Conservation (phyloP, 2,888 invertebrate species). For the Drosophila leonis region DNA sequence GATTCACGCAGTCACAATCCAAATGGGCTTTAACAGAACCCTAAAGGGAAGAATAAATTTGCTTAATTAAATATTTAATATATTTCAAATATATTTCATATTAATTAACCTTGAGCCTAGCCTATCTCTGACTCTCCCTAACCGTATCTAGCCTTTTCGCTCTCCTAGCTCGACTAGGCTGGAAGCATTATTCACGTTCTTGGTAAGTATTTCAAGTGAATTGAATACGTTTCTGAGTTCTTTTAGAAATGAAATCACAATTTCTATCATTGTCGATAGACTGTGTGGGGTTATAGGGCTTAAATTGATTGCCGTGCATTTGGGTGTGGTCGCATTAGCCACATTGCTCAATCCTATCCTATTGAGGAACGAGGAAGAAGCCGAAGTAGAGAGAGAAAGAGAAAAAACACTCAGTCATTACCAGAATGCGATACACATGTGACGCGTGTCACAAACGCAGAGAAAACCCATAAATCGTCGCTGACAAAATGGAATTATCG, state of each 20-base stretch:
- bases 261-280: slow-evolving; percentile 38
- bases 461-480: slow-evolving; percentile 56
- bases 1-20: slow-evolving; percentile 32
- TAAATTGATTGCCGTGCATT: slow-evolving; percentile 41
- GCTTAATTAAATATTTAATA: slow-evolving; percentile 9
- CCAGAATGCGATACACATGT: slow-evolving; percentile 39
- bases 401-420: slow-evolving; percentile 48
- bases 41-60: slow-evolving; percentile 21
- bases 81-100: not conserved
- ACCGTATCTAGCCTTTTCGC: not conserved
- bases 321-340: slow-evolving; percentile 45
- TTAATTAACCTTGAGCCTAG: not conserved
- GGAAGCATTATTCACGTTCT: slow-evolving; percentile 3
- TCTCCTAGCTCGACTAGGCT: not conserved
- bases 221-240: slow-evolving; percentile 48
- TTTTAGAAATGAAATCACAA: slow-evolving; percentile 39
- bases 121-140: not conserved
- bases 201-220: slow-evolving; percentile 39
- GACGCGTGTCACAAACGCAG: slow-evolving; percentile 54
- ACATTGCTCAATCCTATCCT: slow-evolving; percentile 38
- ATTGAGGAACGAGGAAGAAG: slow-evolving; percentile 11
- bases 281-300: slow-evolving; percentile 22
- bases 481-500: slow-evolving; percentile 51
- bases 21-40: slow-evolving; percentile 10
- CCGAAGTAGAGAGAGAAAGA: not conserved